These are phyloP conservation scores for Laticauda laticaudata DNA, from an alignment of 2,113 vertebrate species.

Conservation along the genomic window DNA sequence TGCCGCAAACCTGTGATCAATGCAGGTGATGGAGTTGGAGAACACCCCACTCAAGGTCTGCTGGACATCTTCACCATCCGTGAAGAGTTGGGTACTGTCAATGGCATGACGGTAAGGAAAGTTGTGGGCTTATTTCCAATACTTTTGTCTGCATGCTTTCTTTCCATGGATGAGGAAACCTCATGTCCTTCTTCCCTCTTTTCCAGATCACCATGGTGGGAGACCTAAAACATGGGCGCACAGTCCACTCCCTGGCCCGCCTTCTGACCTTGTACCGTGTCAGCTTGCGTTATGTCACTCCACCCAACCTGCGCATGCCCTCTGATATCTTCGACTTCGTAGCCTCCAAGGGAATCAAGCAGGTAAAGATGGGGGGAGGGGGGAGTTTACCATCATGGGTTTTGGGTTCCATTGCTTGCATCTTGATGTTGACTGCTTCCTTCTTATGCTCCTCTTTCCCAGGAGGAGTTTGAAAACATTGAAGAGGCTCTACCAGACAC, in stretches of 20 bases:
- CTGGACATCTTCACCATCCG: slow-evolving; percentile 97
- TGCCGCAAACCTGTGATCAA: slow-evolving; percentile 95
- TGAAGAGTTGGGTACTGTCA: slow-evolving; percentile 97
- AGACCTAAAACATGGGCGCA: slow-evolving; percentile 94
- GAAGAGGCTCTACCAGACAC: slow-evolving; percentile 93
- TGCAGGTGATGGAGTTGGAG: slow-evolving; percentile 91
- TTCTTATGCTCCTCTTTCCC: not conserved
- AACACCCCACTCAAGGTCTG: slow-evolving; percentile 94
- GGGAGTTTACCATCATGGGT: not conserved
- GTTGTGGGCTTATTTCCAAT: not conserved
- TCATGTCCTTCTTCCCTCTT: not conserved
- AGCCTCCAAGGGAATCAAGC: slow-evolving; percentile 89
- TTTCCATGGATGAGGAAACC: not conserved
- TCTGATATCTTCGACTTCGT: slow-evolving; percentile 83
- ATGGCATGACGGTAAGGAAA: slow-evolving; percentile 90
- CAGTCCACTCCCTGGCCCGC: slow-evolving; percentile 91
- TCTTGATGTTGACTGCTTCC: accelerated
- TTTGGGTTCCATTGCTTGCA: not conserved
- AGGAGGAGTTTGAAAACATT: slow-evolving; percentile 94
- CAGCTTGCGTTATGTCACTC: slow-evolving; percentile 90
- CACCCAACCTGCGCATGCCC: slow-evolving; percentile 87
- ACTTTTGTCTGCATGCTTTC: not conserved
- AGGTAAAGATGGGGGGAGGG: slow-evolving; percentile 72
- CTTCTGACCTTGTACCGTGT: slow-evolving; percentile 94
- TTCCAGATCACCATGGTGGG: slow-evolving; percentile 96